Conservation (phyloP, 2,888 invertebrate species). For the Agrypnus murinus region DNA sequence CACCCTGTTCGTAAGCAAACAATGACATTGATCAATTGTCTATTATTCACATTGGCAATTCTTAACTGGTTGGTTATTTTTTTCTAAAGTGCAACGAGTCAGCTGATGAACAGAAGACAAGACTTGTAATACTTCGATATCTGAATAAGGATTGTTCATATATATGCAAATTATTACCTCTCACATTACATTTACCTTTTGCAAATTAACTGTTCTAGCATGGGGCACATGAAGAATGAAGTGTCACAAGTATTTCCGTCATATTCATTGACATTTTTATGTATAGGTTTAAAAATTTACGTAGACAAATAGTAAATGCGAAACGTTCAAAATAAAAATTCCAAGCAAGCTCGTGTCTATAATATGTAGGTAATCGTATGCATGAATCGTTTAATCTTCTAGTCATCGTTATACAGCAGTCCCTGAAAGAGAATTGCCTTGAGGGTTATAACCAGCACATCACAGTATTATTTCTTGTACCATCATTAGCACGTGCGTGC, state of each 20-base stretch:
- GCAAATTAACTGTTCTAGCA: slow-evolving; percentile 33
- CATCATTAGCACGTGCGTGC: no score
- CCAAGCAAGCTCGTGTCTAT: neutral
- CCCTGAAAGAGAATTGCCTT: neutral
- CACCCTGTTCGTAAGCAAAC: slow-evolving; percentile 37
- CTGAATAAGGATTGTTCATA: slow-evolving; percentile 55
- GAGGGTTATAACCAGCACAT: no score
- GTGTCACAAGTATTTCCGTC: slow-evolving; percentile 51
- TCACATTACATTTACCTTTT: slow-evolving; percentile 43
- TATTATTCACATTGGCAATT: slow-evolving; percentile 47
- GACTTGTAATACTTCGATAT: slow-evolving; percentile 37
- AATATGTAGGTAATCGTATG: slow-evolving; percentile 33
- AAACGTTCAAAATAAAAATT: neutral
- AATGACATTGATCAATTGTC: slow-evolving; percentile 56
- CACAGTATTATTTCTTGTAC: no score
- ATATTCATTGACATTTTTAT: slow-evolving; percentile 32
- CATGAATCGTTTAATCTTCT: slow-evolving; percentile 27
- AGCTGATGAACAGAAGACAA: slow-evolving; percentile 46
- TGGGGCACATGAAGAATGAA: slow-evolving; percentile 47
- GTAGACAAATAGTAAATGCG: slow-evolving; percentile 8
- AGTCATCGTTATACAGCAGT: slow-evolving; percentile 29
- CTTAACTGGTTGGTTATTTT: slow-evolving; percentile 50
- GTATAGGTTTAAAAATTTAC: slow-evolving; percentile 6
- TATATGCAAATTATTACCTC: slow-evolving; percentile 57
- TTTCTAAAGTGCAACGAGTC: slow-evolving; percentile 48